phyloP scores from a whole-genome alignment of 2,797 vertebrate genomes.

The Micromesistius poutassou region DNA sequence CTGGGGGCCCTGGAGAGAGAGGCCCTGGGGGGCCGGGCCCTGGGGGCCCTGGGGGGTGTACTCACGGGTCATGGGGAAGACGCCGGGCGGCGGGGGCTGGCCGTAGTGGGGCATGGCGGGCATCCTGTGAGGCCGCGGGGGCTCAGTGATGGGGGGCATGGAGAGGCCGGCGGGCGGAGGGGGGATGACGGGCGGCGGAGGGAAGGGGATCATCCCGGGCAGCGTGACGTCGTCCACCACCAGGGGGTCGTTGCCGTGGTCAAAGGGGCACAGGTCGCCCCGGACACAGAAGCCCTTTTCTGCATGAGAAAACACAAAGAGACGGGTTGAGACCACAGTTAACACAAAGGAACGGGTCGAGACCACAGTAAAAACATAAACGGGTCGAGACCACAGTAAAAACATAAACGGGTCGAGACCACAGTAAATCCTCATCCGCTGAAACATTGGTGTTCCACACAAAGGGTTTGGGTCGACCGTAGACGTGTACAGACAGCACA shows the following conservation, averaged over 20 bases:
- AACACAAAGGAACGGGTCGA: too few species aligned
- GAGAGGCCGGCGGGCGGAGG: conserved; percentile 78
- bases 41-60: conserved; percentile 10
- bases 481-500: too few species aligned
- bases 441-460: too few species aligned
- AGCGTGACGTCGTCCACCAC: conserved; percentile 95
- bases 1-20: too few species aligned
- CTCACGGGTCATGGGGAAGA: conserved; percentile 90
- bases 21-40: background rate
- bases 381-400: too few species aligned
- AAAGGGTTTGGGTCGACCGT: too few species aligned
- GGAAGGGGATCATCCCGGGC: conserved; percentile 96
- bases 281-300: conserved; percentile 97
- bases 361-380: too few species aligned
- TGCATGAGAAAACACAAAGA: conserved; percentile 37
- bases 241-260: conserved; percentile 95
- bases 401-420: too few species aligned
- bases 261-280: conserved; percentile 94
- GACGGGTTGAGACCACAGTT: background rate
- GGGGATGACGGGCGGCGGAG: conserved; percentile 87
- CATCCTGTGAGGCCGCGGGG: conserved; percentile 79
- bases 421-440: too few species aligned
- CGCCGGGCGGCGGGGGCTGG: conserved; percentile 86
- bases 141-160: conserved; percentile 84
- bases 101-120: conserved; percentile 80